Evolutionary conservation across 2,888 invertebrate genomes (phyloP).

Genomic region (Dolichomitus sp.): DNA sequence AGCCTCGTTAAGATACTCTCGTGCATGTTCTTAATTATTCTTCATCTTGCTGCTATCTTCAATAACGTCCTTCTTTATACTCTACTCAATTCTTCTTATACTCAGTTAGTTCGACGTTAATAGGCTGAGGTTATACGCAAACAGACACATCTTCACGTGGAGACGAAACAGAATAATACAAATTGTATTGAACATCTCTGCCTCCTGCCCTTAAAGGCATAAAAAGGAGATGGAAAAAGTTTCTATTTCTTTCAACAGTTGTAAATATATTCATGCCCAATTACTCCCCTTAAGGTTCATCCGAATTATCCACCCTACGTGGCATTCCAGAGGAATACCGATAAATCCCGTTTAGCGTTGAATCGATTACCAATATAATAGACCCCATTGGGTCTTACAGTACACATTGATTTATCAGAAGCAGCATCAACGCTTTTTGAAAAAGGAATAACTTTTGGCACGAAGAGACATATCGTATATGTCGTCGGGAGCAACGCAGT

Average conservation of each 20-base stretch:
- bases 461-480: background rate
- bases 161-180: too few relatives aligned
- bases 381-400: constrained; percentile 10
- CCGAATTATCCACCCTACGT: background rate
- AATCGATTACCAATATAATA: constrained; percentile 12
- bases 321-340: background rate
- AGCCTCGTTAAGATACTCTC: constrained; percentile 62
- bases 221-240: too few relatives aligned
- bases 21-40: constrained; percentile 61
- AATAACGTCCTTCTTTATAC: background rate
- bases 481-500: constrained; percentile 24
- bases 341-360: constrained; percentile 2
- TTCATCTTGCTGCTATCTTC: constrained; percentile 20
- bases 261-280: too few relatives aligned
- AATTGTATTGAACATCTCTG: too few relatives aligned
- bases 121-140: too few relatives aligned
- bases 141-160: too few relatives aligned
- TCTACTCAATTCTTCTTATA: constrained; percentile 17
- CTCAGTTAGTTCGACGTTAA: background rate
- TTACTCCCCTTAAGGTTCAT: background rate
- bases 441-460: constrained; percentile 29
- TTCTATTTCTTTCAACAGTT: too few relatives aligned
- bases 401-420: constrained; percentile 15
- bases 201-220: too few relatives aligned
- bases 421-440: constrained; percentile 15